Percentiles rank a stretch among this genome's conserved stretches.
phyloP scores from a whole-genome alignment of 2,113 vertebrate genomes.

The Dolichallabes microphthalmus region DNA sequence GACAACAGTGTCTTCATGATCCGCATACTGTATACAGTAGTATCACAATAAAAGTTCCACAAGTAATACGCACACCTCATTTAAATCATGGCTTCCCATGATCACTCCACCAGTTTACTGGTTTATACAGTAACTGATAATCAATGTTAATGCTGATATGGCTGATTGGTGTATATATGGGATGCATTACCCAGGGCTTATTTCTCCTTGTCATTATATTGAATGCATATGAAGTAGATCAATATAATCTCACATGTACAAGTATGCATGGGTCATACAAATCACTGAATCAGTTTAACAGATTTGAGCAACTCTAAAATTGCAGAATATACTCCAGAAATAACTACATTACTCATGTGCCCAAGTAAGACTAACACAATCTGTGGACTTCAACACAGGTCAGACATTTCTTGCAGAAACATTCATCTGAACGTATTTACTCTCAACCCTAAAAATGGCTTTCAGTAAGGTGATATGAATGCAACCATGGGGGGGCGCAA shows the following conservation, averaged over 20 bases:
- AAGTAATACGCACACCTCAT: background rate
- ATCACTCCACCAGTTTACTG: too few species aligned
- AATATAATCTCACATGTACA: background rate
- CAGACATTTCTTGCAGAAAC: background rate
- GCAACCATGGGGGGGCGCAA: too few species aligned
- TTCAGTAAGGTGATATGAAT: background rate
- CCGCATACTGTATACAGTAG: background rate
- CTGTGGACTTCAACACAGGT: background rate
- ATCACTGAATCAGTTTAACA: too few species aligned
- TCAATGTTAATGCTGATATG: too few species aligned
- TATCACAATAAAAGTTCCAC: background rate
- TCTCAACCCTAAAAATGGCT: background rate
- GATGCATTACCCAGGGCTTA: background rate
- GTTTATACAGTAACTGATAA: too few species aligned
- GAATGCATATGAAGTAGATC: background rate
- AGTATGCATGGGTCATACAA: too few species aligned
- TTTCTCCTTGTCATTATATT: background rate
- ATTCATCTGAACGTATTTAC: background rate
- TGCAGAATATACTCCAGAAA: too few species aligned
- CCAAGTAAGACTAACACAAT: background rate
- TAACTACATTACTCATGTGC: background rate
- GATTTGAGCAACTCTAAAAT: too few species aligned
- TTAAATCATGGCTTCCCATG: background rate
- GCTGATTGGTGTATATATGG: background rate
- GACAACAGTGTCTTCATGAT: background rate